Base-by-base conservation (phyloP, 2,888 invertebrate genomes). In the Microctonus brassicae region DNA sequence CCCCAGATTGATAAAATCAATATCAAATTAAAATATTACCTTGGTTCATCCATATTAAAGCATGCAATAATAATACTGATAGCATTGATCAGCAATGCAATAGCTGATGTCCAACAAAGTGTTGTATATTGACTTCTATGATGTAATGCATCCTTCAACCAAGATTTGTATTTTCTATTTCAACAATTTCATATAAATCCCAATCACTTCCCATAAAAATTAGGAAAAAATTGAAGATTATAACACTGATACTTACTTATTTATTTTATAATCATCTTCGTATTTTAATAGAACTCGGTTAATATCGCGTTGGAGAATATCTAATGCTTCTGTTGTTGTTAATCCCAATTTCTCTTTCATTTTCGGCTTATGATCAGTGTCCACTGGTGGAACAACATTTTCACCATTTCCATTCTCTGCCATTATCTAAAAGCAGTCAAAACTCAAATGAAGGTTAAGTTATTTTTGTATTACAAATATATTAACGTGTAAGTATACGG, bases 301-400 rank as follows among this genome's bases (percentile, higher is more conserved):
- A 77, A 95, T 93, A 84, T 94, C 94, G 79, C 91, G 90, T 79
- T 93, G 91, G 73, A 95, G 89, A 82, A 91, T 92, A 76, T 90
- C 88, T 70, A 95, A 86, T 26, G 95, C 94, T 73, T 91, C 91
- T 82, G 89, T 89, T 11, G 94, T 94, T 57, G 91, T 90, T 78
- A 93, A 89, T 24, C 94, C 94, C 33, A 84, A 73, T 73, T 70
- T 77, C 73, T 81, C 78, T 65, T 76, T 80, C 24, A 73, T 69
- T 52, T 79, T 78, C 9, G 77, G 65, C 20, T 79, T 76, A 17
- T 73, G 61, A 65, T 79, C 77, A 33, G 72, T 72, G 13, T 76
- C 76, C 13, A 70, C 73, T 64, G 70, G 76, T 11, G 74, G 75
- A 68, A 72, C 52, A 70, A n/a, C 70, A 29, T 73, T 75, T 13